Evolutionary conservation across 2,888 invertebrate genomes (phyloP).

Genomic region (Dynastes grantii): DNA sequence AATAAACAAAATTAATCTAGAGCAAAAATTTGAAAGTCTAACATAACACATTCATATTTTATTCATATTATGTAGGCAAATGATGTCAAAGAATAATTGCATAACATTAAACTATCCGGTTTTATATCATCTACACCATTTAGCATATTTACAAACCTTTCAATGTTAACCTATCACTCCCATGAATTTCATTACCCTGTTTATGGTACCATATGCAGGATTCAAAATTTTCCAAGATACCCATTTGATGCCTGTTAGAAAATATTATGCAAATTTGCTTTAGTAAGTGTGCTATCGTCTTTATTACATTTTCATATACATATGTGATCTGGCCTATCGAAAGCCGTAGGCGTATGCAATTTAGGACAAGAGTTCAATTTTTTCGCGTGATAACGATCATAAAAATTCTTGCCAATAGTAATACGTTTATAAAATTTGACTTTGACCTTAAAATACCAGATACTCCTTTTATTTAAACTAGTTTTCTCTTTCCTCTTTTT

Average conservation of each 20-base stretch:
- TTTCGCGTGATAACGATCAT: background rate
- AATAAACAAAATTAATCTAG: no score
- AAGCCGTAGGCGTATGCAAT: constrained; percentile 30
- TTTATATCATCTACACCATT: background rate
- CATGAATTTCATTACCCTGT: background rate
- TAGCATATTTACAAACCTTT: background rate
- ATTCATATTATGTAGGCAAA: background rate
- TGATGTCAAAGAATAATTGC: background rate
- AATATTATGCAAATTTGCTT: background rate
- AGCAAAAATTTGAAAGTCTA: no score
- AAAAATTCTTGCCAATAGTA: constrained; percentile 37
- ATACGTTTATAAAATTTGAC: constrained; percentile 11
- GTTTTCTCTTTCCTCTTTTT: constrained; percentile 3
- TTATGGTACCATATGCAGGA: background rate
- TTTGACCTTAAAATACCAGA: constrained; percentile 24
- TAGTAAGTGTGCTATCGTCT: constrained; percentile 20
- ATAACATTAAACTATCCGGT: background rate
- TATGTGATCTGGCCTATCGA: background rate
- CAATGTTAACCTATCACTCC: background rate
- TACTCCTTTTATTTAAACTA: constrained; percentile 3
- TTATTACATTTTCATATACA: constrained; percentile 5
- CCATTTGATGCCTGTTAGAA: background rate
- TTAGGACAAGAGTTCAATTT: constrained; percentile 41
- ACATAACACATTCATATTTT: no score
- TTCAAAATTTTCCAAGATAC: background rate